phyloP scores from a whole-genome alignment of 2,113 vertebrate genomes.

The Trochalopteron elliotii region DNA sequence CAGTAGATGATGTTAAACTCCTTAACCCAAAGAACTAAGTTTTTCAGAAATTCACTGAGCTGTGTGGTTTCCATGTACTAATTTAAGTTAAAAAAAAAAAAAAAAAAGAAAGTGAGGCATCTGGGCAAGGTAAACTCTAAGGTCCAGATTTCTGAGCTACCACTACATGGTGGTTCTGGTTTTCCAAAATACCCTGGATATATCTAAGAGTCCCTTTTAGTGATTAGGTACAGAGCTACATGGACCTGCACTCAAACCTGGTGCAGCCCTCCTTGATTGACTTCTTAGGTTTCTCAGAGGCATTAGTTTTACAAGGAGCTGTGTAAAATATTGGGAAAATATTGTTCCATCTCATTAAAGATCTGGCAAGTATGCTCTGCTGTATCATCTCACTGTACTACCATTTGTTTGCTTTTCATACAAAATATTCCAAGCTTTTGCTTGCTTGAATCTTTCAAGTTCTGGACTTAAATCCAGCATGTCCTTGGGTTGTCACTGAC shows the following conservation, averaged over 20 bases:
- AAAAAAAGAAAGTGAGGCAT: neutral
- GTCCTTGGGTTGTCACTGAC: neutral
- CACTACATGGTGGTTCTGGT: neutral
- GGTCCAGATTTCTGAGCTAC: neutral
- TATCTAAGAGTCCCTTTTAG: neutral
- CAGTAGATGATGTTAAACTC: neutral
- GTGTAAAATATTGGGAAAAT: neutral
- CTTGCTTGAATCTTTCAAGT: neutral
- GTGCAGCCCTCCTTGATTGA: neutral
- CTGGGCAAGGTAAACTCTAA: neutral
- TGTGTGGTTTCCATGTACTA: neutral
- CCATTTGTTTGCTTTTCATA: neutral
- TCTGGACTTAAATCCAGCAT: neutral
- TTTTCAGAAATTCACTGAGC: neutral
- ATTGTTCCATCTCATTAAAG: neutral
- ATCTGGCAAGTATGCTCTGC: neutral
- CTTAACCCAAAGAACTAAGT: neutral
- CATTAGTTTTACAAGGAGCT: neutral
- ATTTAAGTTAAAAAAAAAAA: neutral
- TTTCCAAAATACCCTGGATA: neutral
- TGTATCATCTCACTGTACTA: neutral
- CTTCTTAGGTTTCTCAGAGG: neutral
- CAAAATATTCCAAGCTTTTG: neutral
- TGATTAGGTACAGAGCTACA: neutral
- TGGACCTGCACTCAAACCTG: neutral